Evolutionary conservation across 2,888 invertebrate genomes (phyloP), one percentile per base, ranked within the genome.

Genomic region (Capitulum mitella): DNA sequence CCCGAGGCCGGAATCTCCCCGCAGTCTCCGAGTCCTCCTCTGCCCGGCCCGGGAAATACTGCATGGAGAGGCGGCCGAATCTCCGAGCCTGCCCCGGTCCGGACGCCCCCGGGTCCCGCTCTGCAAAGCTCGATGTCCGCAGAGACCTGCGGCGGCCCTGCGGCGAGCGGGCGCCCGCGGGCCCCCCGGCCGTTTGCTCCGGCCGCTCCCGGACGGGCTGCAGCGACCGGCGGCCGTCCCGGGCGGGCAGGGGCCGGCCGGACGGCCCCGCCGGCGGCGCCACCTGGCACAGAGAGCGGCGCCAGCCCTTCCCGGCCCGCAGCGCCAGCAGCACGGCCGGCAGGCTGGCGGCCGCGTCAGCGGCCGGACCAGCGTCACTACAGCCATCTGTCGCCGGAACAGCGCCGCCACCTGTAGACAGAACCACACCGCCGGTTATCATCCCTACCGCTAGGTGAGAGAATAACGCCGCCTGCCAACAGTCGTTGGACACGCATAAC

Each of bases 241-340:
- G 8, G 61, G 3, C 29, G n/a, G 32, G 61, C 61, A 3, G 61
- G n/a, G 29, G 61, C 61, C n/a, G 2, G 8, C 32, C 12, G 34
- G 34, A 1, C 70, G 34, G 37, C 22, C 34, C 5, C 19, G 19
- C 40, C 74, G 3, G 5, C 26, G 75, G 75, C 5, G 29, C 37
- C 32, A 48, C 43, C 6, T 34, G 46, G 43, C 32, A 58, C 14
- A 78, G 54, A 0, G 78, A 78, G 3, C 78, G 76, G 12, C 78
- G 76, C 78, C 78, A 78, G 43, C 78, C 78, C 61, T 78, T 78
- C 40, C 78, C 78, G 3, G n/a, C 22, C 16, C 34, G 43, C 26
- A 54, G 16, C 58, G 76, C 77, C 54, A 51, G 90, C 93, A 37
- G 89, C 95, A 84, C 90, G n/a, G 5, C 54, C 22, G 6, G 22